A percentile compares a stretch with the other conserved stretches of the same genome.
Evolutionary conservation across 2,797 vertebrate species (phyloP).

Genomic region (Smutsia temminckii): DNA sequence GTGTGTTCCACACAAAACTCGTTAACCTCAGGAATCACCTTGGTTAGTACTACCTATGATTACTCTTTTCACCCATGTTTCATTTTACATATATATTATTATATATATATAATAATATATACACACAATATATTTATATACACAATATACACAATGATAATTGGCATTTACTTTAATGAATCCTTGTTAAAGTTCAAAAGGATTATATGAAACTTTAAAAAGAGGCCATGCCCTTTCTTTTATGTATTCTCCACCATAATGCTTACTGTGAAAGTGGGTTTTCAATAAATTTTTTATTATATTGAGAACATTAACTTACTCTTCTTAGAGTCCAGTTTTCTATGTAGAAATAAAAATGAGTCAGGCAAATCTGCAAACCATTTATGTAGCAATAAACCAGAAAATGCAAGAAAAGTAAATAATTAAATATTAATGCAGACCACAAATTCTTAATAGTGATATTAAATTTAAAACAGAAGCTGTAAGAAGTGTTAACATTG

Average conservation of each 20-base stretch:
- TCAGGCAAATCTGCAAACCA: constrained; percentile 8
- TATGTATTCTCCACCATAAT: background rate
- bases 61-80: background rate
- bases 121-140: background rate
- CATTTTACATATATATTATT: background rate
- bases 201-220: background rate
- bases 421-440: constrained; percentile 52
- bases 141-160: background rate
- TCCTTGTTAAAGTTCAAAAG: background rate
- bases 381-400: constrained; percentile 38
- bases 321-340: background rate
- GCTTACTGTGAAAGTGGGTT: background rate
- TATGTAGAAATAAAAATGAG: background rate
- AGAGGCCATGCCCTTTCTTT: background rate
- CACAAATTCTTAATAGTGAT: constrained; percentile 44
- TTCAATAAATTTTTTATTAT: constrained; percentile 24
- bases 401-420: constrained; percentile 59
- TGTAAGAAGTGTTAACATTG: background rate
- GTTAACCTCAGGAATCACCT: background rate
- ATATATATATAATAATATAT: no score
- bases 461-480: constrained; percentile 52
- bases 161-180: background rate
- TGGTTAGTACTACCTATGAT: background rate
- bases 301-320: background rate
- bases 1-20: background rate